Evolutionary conservation across 2,888 invertebrate species (phyloP), one percentile per base, ranked within the genome.

Genomic region (Hylaea fasciaria): DNA sequence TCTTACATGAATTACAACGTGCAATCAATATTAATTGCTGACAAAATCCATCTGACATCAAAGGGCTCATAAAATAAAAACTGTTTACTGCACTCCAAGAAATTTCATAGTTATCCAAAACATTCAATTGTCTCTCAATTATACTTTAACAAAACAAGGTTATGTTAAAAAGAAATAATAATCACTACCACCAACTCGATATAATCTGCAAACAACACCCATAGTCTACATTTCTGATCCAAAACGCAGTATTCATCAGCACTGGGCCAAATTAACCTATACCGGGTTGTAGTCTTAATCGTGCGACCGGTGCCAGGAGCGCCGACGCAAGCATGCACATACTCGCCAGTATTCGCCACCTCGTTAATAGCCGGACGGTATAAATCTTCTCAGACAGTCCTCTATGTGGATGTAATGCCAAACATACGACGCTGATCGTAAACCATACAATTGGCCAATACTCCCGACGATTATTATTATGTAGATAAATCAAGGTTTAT

Each of bases 361-460:
- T 64, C 63, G 53, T 65, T 65, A 57, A 61, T 61, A 61, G 49
- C 54, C 56, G 35, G 37, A 44, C 29, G 51, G 49, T 48, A 62
- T 64, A 62, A 68, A 68, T 66, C 57, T 56, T 41, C 57, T 12
- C 28, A 32, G 13, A 52, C 43, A 17, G 5, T 44, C n/a, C n/a
- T 44, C 13, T n/a, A 47, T 35, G 47, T 47, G 35, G 8, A 43
- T 47, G 49, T 51, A 48, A 62, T 65, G 66, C 65, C 66, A 68
- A 68, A 64, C 54, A 65, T 56, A 55, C 62, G 58, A 65, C 63
- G 56, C 64, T 55, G 51, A 50, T 47, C 55, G 40, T 62, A 66
- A 65, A 68, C 66, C 65, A 66, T 62, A 62, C 35, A 61, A 57
- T 62, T 66, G 60, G 65, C 65, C 29, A 49, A 51, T 57, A 55